Evolutionary conservation across 2,113 vertebrate species (phyloP).

Genomic region (Danio rerio): GRCz12tu NC_133189.1:41920501-41921000

Average conservation of each 20-base stretch:
- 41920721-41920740: conserved; percentile 22
- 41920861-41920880: conserved; percentile 32
- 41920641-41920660: conserved; percentile 21
- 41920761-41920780: conserved; percentile 39
- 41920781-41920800: conserved; percentile 12
- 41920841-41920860: conserved; percentile 7
- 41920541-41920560: neutral
- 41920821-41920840: conserved; percentile 39
- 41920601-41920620: conserved; percentile 5
- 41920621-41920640: conserved; percentile 22
- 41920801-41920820: conserved; percentile 30
- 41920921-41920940: too few relatives aligned
- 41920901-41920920: neutral
- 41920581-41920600: neutral
- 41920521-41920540: neutral
- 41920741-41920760: conserved; percentile 1
- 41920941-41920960: neutral
- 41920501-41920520: too few relatives aligned
- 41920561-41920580: neutral
- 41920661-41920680: neutral
- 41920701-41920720: conserved; percentile 6
- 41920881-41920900: conserved; percentile 24
- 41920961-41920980: neutral
- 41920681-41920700: conserved; percentile 18
- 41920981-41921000: neutral